These are phyloP conservation scores for Oncopodura yosiiana DNA, from an alignment of 1,140 invertebrate species.

Conservation along the genomic window DNA sequence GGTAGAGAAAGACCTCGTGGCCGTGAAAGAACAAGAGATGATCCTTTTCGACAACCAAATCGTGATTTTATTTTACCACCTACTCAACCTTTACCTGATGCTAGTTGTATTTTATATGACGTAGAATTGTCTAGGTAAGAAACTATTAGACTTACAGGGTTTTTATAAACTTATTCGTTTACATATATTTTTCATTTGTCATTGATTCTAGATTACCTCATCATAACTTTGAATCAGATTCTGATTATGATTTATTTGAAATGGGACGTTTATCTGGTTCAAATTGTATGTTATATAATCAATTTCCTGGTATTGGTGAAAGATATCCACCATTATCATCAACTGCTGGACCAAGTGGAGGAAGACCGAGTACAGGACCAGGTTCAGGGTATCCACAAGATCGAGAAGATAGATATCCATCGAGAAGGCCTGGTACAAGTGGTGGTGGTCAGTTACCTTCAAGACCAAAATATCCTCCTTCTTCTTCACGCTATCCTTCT, in stretches of 20 bases:
- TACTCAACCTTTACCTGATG: too few species aligned
- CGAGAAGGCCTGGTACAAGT: slow-evolving; percentile 8
- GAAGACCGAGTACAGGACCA: not conserved
- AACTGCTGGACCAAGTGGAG: not conserved
- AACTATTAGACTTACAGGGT: too few species aligned
- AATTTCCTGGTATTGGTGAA: not conserved
- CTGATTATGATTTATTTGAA: slow-evolving; percentile 33
- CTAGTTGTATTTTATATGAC: slow-evolving; percentile 30
- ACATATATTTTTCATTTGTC: too few species aligned
- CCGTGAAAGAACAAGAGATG: too few species aligned
- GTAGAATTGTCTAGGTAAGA: slow-evolving; percentile 18
- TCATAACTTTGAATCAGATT: slow-evolving; percentile 25
- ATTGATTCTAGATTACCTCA: slow-evolving; percentile 21
- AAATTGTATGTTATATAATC: slow-evolving; percentile 30
- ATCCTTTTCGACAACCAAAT: too few species aligned
- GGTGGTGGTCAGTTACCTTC: too few species aligned
- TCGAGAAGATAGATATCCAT: not conserved
- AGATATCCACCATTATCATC: not conserved
- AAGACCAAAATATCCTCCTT: too few species aligned
- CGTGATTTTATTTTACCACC: too few species aligned
- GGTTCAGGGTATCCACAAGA: not conserved
- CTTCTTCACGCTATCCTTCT: too few species aligned
- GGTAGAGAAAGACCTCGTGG: slow-evolving; percentile 24
- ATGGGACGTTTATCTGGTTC: slow-evolving; percentile 31
- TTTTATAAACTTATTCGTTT: too few species aligned